Evolutionary conservation across 2,888 invertebrate species (phyloP).

Genomic region (Diarsia mendica): DNA sequence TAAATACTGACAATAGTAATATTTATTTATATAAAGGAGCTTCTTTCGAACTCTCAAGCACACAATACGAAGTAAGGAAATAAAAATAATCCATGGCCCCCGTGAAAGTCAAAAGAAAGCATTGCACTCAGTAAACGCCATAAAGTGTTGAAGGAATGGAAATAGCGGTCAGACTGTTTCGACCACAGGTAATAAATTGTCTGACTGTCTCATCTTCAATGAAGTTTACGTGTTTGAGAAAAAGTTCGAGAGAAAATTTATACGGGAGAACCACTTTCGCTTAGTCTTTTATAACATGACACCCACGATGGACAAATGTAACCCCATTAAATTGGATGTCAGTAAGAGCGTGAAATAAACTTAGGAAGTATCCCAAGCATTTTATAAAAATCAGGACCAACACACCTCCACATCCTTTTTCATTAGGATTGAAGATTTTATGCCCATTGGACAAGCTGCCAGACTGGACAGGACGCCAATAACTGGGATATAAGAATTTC

Average conservation of each 20-base stretch:
- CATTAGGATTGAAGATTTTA: too few relatives aligned
- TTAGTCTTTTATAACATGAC: neutral
- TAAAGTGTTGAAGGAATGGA: slow-evolving; percentile 27
- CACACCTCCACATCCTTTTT: too few relatives aligned
- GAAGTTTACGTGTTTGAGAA: neutral
- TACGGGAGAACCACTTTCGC: neutral
- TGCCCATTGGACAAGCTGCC: too few relatives aligned
- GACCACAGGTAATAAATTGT: slow-evolving; percentile 25
- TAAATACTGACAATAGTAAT: neutral
- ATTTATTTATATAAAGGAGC: too few relatives aligned
- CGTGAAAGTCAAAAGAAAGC: slow-evolving; percentile 62
- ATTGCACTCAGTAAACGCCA: slow-evolving; percentile 7
- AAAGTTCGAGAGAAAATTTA: neutral
- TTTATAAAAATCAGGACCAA: neutral
- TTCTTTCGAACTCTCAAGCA: neutral
- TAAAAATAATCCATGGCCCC: neutral
- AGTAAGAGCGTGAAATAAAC: neutral
- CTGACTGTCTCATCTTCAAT: neutral
- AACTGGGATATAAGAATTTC: too few relatives aligned
- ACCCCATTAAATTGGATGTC: neutral
- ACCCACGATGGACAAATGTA: neutral
- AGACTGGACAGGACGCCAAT: too few relatives aligned
- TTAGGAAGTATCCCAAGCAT: neutral
- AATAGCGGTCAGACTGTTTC: slow-evolving; percentile 24
- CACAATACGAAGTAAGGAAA: too few relatives aligned